A percentile compares a stretch with the other conserved stretches of the same genome.
Evolutionary conservation across 2,888 invertebrate genomes (phyloP).

Genomic region (Melanargia galathea): DNA sequence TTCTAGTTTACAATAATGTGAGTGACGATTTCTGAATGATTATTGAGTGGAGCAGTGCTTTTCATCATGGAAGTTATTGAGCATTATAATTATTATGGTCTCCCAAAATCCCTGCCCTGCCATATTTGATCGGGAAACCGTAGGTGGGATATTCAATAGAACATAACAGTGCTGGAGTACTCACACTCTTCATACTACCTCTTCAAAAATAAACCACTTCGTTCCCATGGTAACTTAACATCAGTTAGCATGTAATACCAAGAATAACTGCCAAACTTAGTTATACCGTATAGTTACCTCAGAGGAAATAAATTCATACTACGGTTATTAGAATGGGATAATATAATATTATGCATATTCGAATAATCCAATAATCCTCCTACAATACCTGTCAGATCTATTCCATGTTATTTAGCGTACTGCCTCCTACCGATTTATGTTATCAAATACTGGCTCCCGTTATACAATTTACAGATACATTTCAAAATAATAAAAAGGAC

Average conservation of each 20-base stretch:
- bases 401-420: slow-evolving; percentile 29
- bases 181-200: not conserved
- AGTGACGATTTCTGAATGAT: too few relatives aligned
- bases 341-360: slow-evolving; percentile 7
- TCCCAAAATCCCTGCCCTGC: too few relatives aligned
- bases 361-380: slow-evolving; percentile 21
- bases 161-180: too few relatives aligned
- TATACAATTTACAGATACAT: slow-evolving; percentile 17
- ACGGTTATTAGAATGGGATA: not conserved
- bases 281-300: not conserved
- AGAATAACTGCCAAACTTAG: not conserved
- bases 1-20: too few relatives aligned
- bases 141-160: too few relatives aligned
- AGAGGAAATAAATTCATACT: not conserved
- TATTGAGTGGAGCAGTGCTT: too few relatives aligned
- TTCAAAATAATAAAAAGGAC: not conserved
- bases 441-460: slow-evolving; percentile 31
- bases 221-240: not conserved
- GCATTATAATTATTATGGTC: too few relatives aligned
- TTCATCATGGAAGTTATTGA: too few relatives aligned
- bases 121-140: too few relatives aligned
- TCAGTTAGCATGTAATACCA: not conserved
- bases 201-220: not conserved
- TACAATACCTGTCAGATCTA: slow-evolving; percentile 27
- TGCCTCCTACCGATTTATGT: slow-evolving; percentile 26